These are phyloP conservation scores for Smittia aterrima DNA, from an alignment of 2,888 invertebrate species.

Conservation along the genomic window DNA sequence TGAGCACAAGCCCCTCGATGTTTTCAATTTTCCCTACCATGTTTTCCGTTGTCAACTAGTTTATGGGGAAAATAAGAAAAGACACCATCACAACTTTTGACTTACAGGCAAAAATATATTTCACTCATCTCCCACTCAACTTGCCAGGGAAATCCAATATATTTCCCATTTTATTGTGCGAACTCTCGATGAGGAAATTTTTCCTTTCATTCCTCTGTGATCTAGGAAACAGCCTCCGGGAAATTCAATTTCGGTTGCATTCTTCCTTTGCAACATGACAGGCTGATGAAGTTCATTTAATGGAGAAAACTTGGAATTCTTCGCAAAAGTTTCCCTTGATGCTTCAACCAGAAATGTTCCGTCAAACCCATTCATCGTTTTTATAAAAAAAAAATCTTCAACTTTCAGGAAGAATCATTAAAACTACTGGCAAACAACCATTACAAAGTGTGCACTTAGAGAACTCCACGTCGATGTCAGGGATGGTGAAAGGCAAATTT, in stretches of 20 bases:
- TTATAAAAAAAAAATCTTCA: background rate
- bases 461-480: conserved; percentile 14
- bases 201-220: background rate
- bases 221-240: background rate
- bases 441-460: conserved; percentile 39
- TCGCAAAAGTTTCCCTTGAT: background rate
- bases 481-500: background rate
- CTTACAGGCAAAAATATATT: too few species aligned
- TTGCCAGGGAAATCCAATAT: conserved; percentile 2
- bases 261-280: conserved; percentile 25
- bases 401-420: conserved; percentile 3
- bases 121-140: background rate
- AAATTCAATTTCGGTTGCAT: conserved; percentile 41
- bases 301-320: conserved; percentile 16
- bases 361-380: background rate
- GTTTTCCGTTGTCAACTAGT: background rate
- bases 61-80: too few species aligned
- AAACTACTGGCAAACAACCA: conserved; percentile 38
- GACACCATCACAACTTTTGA: too few species aligned
- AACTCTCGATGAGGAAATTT: background rate
- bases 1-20: background rate
- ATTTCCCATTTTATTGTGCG: background rate
- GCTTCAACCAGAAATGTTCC: background rate
- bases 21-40: background rate
- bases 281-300: conserved; percentile 35